Base-by-base conservation (phyloP, 2,888 invertebrate species). In the Drosophila sordidula region DNA sequence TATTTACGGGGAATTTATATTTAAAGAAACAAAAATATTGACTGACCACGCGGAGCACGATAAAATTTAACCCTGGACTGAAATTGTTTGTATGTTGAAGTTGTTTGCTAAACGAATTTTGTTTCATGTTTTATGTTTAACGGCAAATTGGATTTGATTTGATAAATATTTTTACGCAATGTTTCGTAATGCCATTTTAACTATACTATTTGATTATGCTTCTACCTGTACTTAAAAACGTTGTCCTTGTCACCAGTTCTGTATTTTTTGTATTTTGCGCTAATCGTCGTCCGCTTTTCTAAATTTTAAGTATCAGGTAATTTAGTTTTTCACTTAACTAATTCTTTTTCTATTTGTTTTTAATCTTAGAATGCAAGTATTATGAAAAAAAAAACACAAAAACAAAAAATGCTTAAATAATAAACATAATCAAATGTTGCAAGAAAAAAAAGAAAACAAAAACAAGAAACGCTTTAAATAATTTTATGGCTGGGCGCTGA, bases 351-450 rank as follows among this genome's bases (percentile, higher is more conserved):
- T 68, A 42, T 67, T 63, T 57, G 72, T 83, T 86, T 86, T 46
- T 73, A 75, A 68, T 62, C 54, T 67, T 72, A 72, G 72, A 75
- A 78, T 72, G 58, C 67, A 75, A 75, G 84, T 88, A 88, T 89
- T 79, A 88, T 69, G 26, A 75, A 76, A 80, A 71, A 75, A 76
- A 76, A 78, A 18, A 18, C 18, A 18, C n/a, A n/a, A n/a, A n/a
- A 18, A 18, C 78, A 78, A 14, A 47, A 56, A 76, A 72, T 76
- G 54, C 63, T 76, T 70, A 66, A 74, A 72, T 68, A 69, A 67
- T 70, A 67, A 71, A 74, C 66, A 76, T 66, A 76, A 80, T 70
- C 47, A 63, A 80, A 63, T 73, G 73, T 80, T 75, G 83, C 72
- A 66, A 69, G 67, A 72, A 50, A 29, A 57, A 45, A 46, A 14